Evolutionary conservation across 1,140 invertebrate species (phyloP).

Genomic region (Dysdera silvatica): DNA sequence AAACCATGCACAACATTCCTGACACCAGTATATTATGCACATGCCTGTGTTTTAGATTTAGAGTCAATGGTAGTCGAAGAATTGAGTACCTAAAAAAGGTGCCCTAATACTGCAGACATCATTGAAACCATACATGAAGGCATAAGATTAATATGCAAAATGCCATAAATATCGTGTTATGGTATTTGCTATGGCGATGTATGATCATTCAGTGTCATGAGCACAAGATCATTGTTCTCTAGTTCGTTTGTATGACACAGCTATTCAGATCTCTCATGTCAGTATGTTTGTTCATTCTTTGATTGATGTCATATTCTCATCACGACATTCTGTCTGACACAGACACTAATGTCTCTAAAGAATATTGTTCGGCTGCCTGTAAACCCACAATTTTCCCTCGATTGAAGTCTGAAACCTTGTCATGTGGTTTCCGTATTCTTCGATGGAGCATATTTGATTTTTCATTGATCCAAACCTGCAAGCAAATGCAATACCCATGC

Average conservation of each 20-base stretch:
- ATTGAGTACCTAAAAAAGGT: background rate
- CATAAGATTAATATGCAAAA: background rate
- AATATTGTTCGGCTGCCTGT: background rate
- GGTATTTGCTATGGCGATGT: background rate
- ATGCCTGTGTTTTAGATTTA: background rate
- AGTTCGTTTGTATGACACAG: background rate
- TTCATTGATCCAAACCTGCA: too few species aligned
- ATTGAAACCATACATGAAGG: too few species aligned
- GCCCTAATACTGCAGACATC: background rate
- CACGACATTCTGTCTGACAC: background rate
- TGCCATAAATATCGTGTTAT: background rate
- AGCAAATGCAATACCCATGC: too few species aligned
- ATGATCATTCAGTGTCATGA: background rate
- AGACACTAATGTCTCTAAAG: background rate
- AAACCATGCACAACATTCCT: background rate
- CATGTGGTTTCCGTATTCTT: conserved; percentile 43
- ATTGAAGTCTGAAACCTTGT: too few species aligned
- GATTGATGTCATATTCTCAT: background rate
- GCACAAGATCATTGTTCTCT: background rate
- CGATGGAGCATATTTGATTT: conserved; percentile 29
- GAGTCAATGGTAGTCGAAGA: background rate
- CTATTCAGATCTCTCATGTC: background rate
- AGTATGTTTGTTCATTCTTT: background rate
- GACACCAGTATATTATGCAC: background rate
- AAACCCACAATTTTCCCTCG: background rate